These are phyloP conservation scores for Rhorus exstirpatorius DNA, from an alignment of 2,888 invertebrate species.

Conservation along the genomic window DNA sequence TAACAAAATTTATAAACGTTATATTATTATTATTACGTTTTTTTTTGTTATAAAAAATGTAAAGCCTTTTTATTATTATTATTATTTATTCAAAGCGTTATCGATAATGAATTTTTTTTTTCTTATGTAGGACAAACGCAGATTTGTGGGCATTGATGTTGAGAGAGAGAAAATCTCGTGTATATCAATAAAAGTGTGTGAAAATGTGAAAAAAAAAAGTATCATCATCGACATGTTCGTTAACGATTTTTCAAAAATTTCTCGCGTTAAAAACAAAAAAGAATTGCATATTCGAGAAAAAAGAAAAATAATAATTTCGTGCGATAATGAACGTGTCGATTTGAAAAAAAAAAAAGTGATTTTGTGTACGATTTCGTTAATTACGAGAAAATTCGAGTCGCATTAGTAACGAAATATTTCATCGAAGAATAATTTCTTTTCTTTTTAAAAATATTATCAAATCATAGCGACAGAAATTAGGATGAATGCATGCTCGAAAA, in stretches of 20 bases:
- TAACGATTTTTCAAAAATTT: not conserved
- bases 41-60: no score
- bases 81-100: no score
- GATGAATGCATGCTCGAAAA: constrained; percentile 52
- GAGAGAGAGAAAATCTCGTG: constrained; percentile 73
- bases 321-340: constrained; percentile 32
- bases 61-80: no score
- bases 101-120: constrained; percentile 42
- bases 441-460: not conserved
- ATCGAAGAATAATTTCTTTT: constrained; percentile 37
- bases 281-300: not conserved
- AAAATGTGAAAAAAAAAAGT: constrained; percentile 22
- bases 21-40: no score
- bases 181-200: constrained; percentile 31
- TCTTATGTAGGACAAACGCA: constrained; percentile 63
- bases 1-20: constrained; percentile 5
- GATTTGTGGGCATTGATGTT: constrained; percentile 78
- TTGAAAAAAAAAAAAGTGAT: constrained; percentile 3
- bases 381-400: constrained; percentile 14
- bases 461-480: constrained; percentile 2
- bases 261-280: not conserved
- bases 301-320: constrained; percentile 1
- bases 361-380: constrained; percentile 23
- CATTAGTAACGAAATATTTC: constrained; percentile 19
- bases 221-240: constrained; percentile 7